phyloP scores from a whole-genome alignment of 2,797 vertebrate species.

The Dipus sagitta region DNA sequence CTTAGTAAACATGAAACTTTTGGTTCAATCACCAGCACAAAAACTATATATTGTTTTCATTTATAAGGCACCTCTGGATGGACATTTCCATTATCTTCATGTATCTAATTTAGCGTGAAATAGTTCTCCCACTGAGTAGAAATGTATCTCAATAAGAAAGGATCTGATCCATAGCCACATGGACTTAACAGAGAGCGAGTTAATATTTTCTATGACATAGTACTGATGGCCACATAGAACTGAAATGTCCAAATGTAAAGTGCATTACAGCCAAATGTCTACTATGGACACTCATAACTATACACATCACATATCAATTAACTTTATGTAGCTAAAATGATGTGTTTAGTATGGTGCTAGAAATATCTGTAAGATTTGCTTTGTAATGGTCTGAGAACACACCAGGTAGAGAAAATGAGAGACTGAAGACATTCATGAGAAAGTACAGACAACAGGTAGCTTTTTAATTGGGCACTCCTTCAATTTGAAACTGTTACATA shows the following conservation, averaged over 20 bases:
- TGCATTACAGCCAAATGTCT: neutral
- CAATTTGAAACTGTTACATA: neutral
- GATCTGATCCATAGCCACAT: neutral
- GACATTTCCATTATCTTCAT: neutral
- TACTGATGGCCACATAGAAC: neutral
- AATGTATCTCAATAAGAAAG: neutral
- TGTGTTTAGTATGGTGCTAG: neutral
- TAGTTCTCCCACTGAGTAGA: neutral
- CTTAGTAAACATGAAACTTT: neutral
- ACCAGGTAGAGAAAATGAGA: neutral
- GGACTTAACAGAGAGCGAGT: neutral
- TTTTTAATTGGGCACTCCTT: constrained; percentile 13
- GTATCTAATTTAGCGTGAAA: neutral
- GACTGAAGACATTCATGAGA: neutral
- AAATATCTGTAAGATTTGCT: neutral
- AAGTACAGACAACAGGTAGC: neutral
- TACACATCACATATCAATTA: neutral
- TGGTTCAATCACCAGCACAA: neutral
- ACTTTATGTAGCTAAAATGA: neutral
- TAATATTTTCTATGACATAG: neutral
- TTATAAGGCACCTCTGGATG: neutral
- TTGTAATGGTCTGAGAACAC: neutral
- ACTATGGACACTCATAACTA: neutral
- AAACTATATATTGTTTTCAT: neutral
- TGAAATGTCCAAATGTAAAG: neutral